Conservation (phyloP, 2,888 invertebrate species). For the Plagiodera versicolora region DNA sequence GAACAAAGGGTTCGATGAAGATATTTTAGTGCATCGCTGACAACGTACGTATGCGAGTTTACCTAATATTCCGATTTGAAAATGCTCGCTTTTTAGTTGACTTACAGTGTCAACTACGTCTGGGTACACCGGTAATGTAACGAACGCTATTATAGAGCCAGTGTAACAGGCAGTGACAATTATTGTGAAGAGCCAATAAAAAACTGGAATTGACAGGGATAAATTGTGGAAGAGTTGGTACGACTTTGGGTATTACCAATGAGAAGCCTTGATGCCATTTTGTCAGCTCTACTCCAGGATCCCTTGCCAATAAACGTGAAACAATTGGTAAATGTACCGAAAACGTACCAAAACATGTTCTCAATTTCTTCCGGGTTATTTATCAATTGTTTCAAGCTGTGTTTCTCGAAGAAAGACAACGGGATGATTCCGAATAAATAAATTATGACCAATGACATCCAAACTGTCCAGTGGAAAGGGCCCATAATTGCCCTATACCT, state of each 20-base stretch:
- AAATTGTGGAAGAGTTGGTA: too few relatives aligned
- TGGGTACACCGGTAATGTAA: slow-evolving; percentile 76
- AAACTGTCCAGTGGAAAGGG: slow-evolving; percentile 80
- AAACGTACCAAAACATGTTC: slow-evolving; percentile 87
- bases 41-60: too few relatives aligned
- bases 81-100: slow-evolving; percentile 68
- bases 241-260: slow-evolving; percentile 66
- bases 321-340: slow-evolving; percentile 82
- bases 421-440: slow-evolving; percentile 77
- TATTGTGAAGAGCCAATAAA: slow-evolving; percentile 85
- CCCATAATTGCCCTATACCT: slow-evolving; percentile 83
- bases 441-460: slow-evolving; percentile 71
- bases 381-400: slow-evolving; percentile 66
- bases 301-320: slow-evolving; percentile 71
- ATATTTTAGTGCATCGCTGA: too few relatives aligned
- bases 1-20: too few relatives aligned
- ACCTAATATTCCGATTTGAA: slow-evolving; percentile 74
- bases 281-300: slow-evolving; percentile 71
- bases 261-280: slow-evolving; percentile 69
- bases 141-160: slow-evolving; percentile 82
- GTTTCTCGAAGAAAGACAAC: slow-evolving; percentile 72
- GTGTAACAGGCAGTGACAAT: slow-evolving; percentile 84
- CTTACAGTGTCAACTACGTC: slow-evolving; percentile 70
- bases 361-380: slow-evolving; percentile 73
- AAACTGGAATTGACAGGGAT: too few relatives aligned